Evolutionary conservation across 2,888 invertebrate genomes (phyloP).

Genomic region (Willowsia nigromaculata): DNA sequence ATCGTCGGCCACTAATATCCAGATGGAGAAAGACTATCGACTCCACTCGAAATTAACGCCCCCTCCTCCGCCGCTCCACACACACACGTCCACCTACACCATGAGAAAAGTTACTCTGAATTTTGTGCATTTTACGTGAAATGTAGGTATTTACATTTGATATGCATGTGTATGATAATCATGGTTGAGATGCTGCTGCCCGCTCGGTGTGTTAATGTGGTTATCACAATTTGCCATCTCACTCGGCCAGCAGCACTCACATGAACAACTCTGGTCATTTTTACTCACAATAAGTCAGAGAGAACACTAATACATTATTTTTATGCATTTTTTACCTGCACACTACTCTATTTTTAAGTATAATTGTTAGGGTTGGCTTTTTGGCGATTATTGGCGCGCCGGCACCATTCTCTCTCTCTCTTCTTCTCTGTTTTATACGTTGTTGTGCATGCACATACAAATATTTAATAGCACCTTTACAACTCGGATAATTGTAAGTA

Average conservation of each 20-base stretch:
- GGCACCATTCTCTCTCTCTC: constrained; percentile 37
- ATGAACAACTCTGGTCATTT: background rate
- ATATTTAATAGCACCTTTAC: constrained; percentile 59
- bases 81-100: background rate
- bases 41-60: constrained; percentile 32
- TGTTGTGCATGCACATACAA: constrained; percentile 53
- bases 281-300: background rate
- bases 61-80: constrained; percentile 11
- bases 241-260: background rate
- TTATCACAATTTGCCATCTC: constrained; percentile 31
- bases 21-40: background rate
- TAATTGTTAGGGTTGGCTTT: constrained; percentile 63
- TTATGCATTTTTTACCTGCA: constrained; percentile 5
- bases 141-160: too few relatives aligned
- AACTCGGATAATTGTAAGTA: background rate
- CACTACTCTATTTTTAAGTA: constrained; percentile 46
- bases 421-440: background rate
- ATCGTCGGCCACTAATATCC: too few relatives aligned
- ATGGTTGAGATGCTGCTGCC: background rate
- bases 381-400: constrained; percentile 48
- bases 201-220: background rate
- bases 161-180: background rate
- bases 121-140: too few relatives aligned
- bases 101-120: background rate
- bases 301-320: background rate